Percentiles rank a stretch among this genome's conserved stretches.
Evolutionary conservation across 2,888 invertebrate species (phyloP).

Genomic region (Elmis aenea): DNA sequence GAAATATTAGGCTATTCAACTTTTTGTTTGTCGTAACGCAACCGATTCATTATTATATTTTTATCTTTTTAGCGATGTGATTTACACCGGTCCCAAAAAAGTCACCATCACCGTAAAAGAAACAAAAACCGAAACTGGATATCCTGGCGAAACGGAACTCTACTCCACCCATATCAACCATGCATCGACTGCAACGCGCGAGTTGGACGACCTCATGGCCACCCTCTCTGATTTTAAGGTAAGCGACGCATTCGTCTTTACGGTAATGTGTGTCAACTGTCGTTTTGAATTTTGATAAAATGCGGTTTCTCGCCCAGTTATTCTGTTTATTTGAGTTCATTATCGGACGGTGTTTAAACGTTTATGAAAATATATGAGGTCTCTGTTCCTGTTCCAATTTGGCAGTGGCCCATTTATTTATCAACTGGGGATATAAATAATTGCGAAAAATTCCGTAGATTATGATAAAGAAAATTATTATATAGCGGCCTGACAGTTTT

Average conservation of each 20-base stretch:
- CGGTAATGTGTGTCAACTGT: slow-evolving; percentile 1
- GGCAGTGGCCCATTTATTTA: no score
- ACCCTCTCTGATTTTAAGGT: slow-evolving; percentile 95
- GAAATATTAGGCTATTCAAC: no score
- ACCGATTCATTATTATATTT: background rate
- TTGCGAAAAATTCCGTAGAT: no score
- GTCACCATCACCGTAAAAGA: slow-evolving; percentile 57
- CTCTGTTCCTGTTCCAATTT: no score
- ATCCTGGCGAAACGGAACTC: slow-evolving; percentile 50
- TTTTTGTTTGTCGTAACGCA: no score
- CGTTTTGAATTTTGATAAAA: background rate
- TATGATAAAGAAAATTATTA: no score
- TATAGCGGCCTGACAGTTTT: no score
- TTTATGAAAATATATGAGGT: no score
- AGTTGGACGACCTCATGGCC: slow-evolving; percentile 94
- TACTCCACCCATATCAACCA: slow-evolving; percentile 53
- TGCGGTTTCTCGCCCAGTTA: background rate
- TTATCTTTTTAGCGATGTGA: slow-evolving; percentile 40
- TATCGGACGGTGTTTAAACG: no score
- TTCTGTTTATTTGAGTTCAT: no score
- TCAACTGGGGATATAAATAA: no score
- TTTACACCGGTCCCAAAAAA: slow-evolving; percentile 49
- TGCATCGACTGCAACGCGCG: slow-evolving; percentile 88
- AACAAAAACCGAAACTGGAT: slow-evolving; percentile 55
- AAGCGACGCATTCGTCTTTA: no score